phyloP scores from a whole-genome alignment of 2,797 vertebrate species.

The Vireo griseus region DNA sequence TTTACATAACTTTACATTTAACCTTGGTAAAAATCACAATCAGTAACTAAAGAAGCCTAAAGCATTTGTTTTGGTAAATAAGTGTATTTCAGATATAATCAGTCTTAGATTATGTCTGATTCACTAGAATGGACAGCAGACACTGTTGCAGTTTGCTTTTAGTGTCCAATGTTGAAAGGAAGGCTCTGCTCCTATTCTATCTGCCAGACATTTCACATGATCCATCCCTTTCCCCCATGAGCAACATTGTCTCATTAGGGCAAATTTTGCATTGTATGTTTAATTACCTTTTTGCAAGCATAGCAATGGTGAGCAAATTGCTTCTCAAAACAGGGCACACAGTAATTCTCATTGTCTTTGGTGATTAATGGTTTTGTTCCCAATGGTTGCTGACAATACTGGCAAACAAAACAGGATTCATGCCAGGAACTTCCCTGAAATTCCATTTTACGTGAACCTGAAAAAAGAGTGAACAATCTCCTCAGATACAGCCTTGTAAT shows the following conservation, averaged over 20 bases:
- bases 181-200: not conserved
- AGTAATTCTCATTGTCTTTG: slow-evolving; percentile 89
- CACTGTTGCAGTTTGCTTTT: not conserved
- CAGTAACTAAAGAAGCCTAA: not conserved
- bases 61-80: not conserved
- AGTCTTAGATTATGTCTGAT: not conserved
- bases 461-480: not conserved
- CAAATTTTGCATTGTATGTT: not conserved
- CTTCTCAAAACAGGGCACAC: slow-evolving; percentile 93
- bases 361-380: slow-evolving; percentile 95
- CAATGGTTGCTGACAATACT: slow-evolving; percentile 89
- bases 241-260: not conserved
- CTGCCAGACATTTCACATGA: not conserved
- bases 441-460: slow-evolving; percentile 98
- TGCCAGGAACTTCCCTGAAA: slow-evolving; percentile 97
- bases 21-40: not conserved
- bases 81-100: not conserved
- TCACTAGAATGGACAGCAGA: not conserved
- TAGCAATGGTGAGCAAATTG: slow-evolving; percentile 92
- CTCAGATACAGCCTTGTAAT: not conserved
- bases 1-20: not conserved
- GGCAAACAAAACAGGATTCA: slow-evolving; percentile 94
- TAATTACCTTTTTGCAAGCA: slow-evolving; percentile 91
- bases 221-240: not conserved
- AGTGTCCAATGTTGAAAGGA: not conserved